Percentiles rank a stretch among this genome's conserved stretches.
phyloP scores from a whole-genome alignment of 2,113 vertebrate genomes.

The Tor tambroides region DNA sequence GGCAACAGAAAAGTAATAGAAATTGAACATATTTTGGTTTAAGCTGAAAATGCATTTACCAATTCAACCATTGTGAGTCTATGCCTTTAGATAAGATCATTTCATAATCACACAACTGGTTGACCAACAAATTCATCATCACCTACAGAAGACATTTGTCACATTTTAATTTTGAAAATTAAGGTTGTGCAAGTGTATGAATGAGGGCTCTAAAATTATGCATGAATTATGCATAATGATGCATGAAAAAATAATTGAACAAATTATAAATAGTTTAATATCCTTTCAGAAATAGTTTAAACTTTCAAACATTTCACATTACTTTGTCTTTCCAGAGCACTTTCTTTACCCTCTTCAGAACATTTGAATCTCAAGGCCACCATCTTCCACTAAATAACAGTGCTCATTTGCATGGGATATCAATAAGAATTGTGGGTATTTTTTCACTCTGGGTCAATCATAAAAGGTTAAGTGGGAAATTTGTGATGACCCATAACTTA shows the following conservation, averaged over 20 bases:
- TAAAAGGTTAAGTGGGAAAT: background rate
- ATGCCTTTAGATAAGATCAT: background rate
- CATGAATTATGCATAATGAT: too few relatives aligned
- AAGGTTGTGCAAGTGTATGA: background rate
- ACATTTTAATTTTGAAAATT: background rate
- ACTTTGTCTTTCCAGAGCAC: background rate
- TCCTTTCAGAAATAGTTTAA: background rate
- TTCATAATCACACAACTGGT: background rate
- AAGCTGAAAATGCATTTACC: background rate
- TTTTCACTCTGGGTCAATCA: too few relatives aligned
- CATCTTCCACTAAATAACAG: background rate
- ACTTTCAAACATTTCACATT: slow-evolving; percentile 23
- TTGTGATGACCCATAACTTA: background rate
- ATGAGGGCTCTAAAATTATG: background rate
- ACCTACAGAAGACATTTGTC: background rate
- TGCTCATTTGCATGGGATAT: background rate
- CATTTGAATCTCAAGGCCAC: background rate
- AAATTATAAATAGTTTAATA: background rate
- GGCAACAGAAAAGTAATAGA: background rate
- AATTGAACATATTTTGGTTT: background rate
- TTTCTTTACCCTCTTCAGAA: slow-evolving; percentile 11
- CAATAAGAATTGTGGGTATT: background rate
- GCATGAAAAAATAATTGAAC: background rate
- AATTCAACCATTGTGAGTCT: background rate
- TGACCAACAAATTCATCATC: background rate